phyloP scores from a whole-genome alignment of 2,797 vertebrate species.

The Acanthurus tractus region DNA sequence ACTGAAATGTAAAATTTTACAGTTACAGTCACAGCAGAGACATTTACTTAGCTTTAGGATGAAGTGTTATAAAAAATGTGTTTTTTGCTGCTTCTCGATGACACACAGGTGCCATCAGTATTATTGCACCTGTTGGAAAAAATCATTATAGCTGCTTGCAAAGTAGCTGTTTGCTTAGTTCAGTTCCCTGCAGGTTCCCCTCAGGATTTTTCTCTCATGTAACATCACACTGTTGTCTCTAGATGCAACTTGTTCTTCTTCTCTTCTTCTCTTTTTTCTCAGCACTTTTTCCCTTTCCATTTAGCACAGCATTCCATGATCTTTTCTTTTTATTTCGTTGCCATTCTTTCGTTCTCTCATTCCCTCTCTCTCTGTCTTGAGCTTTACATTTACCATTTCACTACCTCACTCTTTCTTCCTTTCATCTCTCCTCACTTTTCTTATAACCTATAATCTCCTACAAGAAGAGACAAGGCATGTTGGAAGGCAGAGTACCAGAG shows the following conservation, averaged over 20 bases:
- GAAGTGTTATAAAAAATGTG: too few relatives aligned
- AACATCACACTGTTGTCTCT: neutral
- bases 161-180: neutral
- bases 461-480: slow-evolving; percentile 50
- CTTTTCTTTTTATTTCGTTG: slow-evolving; percentile 22
- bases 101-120: neutral
- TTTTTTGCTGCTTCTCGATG: neutral
- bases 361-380: slow-evolving; percentile 1
- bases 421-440: slow-evolving; percentile 26
- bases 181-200: slow-evolving; percentile 9
- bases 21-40: neutral
- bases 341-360: slow-evolving; percentile 5
- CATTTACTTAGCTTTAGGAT: too few relatives aligned
- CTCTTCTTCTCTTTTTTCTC: slow-evolving; percentile 9
- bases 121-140: neutral
- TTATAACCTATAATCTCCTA: slow-evolving; percentile 76
- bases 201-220: slow-evolving; percentile 13
- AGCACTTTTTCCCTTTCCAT: neutral
- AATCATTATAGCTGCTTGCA: neutral
- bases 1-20: too few relatives aligned
- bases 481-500: slow-evolving; percentile 34
- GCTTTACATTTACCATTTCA: slow-evolving; percentile 33
- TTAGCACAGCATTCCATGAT: neutral
- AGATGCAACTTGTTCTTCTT: slow-evolving; percentile 3
- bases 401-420: slow-evolving; percentile 8